phyloP scores from a whole-genome alignment of 2,888 invertebrate genomes.

The Brachyptera risi region DNA sequence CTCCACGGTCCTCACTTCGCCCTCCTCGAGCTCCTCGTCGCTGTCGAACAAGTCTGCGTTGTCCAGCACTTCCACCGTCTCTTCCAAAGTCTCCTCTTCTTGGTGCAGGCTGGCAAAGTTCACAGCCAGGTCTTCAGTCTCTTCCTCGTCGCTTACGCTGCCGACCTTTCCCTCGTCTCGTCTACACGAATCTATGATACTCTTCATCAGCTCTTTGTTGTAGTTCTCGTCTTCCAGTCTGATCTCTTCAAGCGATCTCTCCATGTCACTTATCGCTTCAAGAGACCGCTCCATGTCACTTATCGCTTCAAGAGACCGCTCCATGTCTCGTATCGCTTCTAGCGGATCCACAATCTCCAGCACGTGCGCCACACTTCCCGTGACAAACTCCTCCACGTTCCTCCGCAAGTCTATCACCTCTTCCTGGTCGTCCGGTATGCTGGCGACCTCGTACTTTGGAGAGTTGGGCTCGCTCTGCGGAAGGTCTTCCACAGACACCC shows the following conservation, averaged over 20 bases:
- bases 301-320: conserved; percentile 25
- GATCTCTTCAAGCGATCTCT: conserved; percentile 27
- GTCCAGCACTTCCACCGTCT: not conserved
- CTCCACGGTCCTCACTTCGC: not conserved
- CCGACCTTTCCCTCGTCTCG: not conserved
- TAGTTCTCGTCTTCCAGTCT: not conserved
- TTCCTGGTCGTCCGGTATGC: not conserved
- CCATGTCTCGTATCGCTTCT: not conserved
- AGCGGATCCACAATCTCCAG: no score
- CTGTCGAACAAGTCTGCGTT: not conserved
- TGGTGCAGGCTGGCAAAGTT: not conserved
- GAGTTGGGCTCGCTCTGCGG: not conserved
- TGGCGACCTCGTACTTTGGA: not conserved
- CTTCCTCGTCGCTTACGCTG: not conserved
- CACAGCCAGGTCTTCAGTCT: not conserved
- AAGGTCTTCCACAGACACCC: conserved; percentile 26
- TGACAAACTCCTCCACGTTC: no score
- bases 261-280: no score
- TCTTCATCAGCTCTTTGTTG: conserved; percentile 35
- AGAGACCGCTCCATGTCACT: not conserved
- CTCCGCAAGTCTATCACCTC: not conserved
- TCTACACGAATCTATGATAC: not conserved
- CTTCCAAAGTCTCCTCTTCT: not conserved
- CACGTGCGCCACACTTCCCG: no score
- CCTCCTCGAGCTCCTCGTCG: not conserved